These are phyloP conservation scores for Gari tellinella DNA, from an alignment of 2,888 invertebrate species.

Conservation along the genomic window DNA sequence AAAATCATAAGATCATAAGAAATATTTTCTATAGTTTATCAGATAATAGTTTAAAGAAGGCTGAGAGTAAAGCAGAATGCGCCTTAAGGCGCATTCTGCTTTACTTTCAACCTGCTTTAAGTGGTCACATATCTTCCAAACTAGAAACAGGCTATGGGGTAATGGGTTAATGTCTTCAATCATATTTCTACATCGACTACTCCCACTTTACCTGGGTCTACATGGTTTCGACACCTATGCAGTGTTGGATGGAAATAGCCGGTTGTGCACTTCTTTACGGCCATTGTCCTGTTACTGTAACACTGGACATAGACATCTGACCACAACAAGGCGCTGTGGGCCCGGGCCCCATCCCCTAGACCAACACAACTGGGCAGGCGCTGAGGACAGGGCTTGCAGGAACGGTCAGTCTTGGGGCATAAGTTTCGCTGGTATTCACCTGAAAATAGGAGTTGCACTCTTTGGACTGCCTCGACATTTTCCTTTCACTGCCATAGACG, in stretches of 20 bases:
- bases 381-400: conserved; percentile 58
- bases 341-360: conserved; percentile 52
- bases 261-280: conserved; percentile 32
- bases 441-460: conserved; percentile 6
- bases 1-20: too few relatives aligned
- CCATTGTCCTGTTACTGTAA: conserved; percentile 58
- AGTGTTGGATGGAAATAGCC: conserved; percentile 54
- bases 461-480: too few relatives aligned
- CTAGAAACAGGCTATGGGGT: too few relatives aligned
- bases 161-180: too few relatives aligned
- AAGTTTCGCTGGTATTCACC: conserved; percentile 65
- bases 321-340: conserved; percentile 50
- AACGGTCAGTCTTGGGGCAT: conserved; percentile 48
- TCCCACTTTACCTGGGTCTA: conserved; percentile 58
- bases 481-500: too few relatives aligned
- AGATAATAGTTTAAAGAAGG: too few relatives aligned
- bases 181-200: too few relatives aligned
- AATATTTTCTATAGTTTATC: too few relatives aligned
- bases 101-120: too few relatives aligned
- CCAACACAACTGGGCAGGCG: conserved; percentile 62
- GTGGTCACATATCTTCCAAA: too few relatives aligned
- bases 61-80: too few relatives aligned
- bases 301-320: conserved; percentile 47
- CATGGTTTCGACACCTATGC: conserved; percentile 39
- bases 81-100: too few relatives aligned